Percentiles rank a stretch among this genome's conserved stretches.
These are phyloP conservation scores for Melospiza georgiana DNA, from an alignment of 2,113 vertebrate species.

Conservation along the genomic window DNA sequence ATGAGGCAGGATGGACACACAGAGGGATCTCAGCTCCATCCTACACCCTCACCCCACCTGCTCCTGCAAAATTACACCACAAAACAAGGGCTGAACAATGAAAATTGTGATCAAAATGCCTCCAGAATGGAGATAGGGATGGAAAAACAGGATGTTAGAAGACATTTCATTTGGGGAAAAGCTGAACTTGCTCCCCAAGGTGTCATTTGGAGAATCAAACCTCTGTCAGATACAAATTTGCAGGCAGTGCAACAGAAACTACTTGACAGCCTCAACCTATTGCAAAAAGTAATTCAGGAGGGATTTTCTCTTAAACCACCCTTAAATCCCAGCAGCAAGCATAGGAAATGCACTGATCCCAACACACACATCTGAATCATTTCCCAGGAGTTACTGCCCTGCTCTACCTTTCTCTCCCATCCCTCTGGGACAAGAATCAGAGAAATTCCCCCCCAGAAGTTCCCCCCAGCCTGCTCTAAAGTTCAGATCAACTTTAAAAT, in stretches of 20 bases:
- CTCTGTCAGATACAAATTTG: neutral
- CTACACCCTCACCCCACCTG: neutral
- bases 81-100: neutral
- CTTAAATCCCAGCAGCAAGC: neutral
- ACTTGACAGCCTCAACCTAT: neutral
- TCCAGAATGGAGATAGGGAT: neutral
- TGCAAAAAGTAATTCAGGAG: neutral
- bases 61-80: neutral
- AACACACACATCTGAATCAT: rapidly evolving
- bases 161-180: neutral
- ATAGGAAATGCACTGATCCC: neutral
- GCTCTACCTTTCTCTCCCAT: neutral
- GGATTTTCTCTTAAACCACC: neutral
- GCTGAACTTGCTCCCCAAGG: neutral
- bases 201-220: neutral
- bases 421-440: neutral
- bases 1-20: rapidly evolving
- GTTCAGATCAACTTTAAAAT: neutral
- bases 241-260: neutral
- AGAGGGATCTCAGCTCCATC: neutral
- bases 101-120: neutral
- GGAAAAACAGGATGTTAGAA: neutral
- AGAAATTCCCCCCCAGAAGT: neutral
- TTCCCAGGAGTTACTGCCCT: neutral
- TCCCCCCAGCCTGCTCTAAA: neutral